Evolutionary conservation across 2,113 vertebrate genomes (phyloP), one percentile per base, ranked within the genome.

Genomic region (Alexandromys fortis): DNA sequence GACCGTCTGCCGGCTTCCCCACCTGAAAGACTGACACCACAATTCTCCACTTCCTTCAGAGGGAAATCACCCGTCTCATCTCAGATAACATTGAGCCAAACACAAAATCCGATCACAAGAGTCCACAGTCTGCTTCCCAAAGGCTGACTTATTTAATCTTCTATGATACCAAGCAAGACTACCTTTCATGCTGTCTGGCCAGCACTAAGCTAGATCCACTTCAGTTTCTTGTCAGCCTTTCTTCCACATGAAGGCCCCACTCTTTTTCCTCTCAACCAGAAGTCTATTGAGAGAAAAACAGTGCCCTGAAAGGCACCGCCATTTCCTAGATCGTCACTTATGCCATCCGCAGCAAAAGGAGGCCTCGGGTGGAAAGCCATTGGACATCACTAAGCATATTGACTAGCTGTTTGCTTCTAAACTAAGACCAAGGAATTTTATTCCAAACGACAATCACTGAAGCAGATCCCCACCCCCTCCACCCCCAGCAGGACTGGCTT

Each of bases 361-460:
- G 85, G 45, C 89, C 94, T 58, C 95, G 77, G 96, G 86, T 90
- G 91, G 94, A 96, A 93, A 94, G 47, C 3, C 83, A 91, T 94
- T 97, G 95, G 95, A 93, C 78, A 94, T 94, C 89, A 92, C 49
- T 90, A 96, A 97, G 91, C 87, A 86, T 26, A 85, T 11, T 91
- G 85, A 92, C 96, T 96, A 96, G 67, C 86, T 91, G 92, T 73
- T 91, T 63, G 87, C 86, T 97, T 73, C 70, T 49, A n/a, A 96
- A 95, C 28, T 83, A 95, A 96, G 82, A 88, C 72, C n/a, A 38
- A 68, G 52, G 78, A 49, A 10, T 95, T 94, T 94, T 75, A 72
- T 24, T 58, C 52, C 52, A 65, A 47, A 45, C 89, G 76, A 45
- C 89, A 38, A 12, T 94, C 67, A n/a, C 22, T 45, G 75, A 96